Conservation (phyloP, 2,888 invertebrate species). For the Callyntrura guangdongensis region DNA sequence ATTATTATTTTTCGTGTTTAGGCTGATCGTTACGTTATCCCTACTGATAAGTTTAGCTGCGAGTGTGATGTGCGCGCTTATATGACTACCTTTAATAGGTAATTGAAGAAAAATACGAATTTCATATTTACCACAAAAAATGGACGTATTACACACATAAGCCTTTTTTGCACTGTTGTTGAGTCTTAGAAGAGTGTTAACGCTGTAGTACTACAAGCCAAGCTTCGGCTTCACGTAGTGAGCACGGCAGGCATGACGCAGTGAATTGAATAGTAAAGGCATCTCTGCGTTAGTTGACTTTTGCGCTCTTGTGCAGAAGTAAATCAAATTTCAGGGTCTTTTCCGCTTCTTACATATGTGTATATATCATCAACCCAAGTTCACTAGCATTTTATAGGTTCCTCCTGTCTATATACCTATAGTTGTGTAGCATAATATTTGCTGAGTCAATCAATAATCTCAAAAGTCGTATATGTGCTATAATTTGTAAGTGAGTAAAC, state of each 20-base stretch:
- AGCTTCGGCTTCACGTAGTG: neutral
- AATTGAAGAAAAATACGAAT: neutral
- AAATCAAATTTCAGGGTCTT: constrained; percentile 71
- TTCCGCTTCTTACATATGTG: constrained; percentile 10
- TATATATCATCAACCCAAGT: constrained; percentile 2
- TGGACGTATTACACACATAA: neutral
- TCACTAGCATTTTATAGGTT: constrained; percentile 9
- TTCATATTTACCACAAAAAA: constrained; percentile 9
- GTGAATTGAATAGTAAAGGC: neutral
- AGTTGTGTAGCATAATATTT: neutral
- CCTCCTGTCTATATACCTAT: neutral
- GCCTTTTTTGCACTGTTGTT: neutral
- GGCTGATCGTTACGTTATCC: neutral
- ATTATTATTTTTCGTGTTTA: no score
- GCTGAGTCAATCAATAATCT: constrained; percentile 42
- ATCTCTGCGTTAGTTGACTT: constrained; percentile 34
- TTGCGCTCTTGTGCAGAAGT: constrained; percentile 56
- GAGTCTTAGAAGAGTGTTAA: neutral
- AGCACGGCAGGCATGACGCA: neutral
- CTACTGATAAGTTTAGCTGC: neutral
- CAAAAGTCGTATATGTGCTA: constrained; percentile 45
- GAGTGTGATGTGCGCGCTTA: neutral
- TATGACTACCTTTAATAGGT: neutral
- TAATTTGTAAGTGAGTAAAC: constrained; percentile 30
- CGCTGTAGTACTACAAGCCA: neutral